Evolutionary conservation across 1,140 invertebrate genomes (phyloP).

Genomic region (Heliconius hewitsoni): DNA sequence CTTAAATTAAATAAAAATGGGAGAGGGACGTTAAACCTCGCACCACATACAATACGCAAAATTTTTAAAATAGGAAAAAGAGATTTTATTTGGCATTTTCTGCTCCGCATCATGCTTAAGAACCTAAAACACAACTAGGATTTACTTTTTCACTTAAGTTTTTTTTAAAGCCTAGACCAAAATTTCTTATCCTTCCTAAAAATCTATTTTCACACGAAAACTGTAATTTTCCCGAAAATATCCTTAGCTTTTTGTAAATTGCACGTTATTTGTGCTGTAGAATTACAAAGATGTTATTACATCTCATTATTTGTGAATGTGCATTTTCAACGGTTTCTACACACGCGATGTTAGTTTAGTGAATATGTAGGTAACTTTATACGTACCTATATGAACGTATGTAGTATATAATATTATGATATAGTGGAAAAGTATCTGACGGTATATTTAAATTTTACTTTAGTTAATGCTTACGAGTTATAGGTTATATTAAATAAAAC

Average conservation of each 20-base stretch:
- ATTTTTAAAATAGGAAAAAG: too few species aligned
- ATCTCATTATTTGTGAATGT: slow-evolving; percentile 29
- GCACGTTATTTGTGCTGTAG: not conserved
- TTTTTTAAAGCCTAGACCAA: too few species aligned
- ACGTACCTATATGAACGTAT: not conserved
- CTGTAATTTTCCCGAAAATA: not conserved
- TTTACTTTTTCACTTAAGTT: not conserved
- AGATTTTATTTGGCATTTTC: too few species aligned
- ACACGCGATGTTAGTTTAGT: slow-evolving; percentile 21
- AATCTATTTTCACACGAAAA: not conserved
- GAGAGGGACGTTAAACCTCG: too few species aligned
- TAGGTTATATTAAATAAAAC: too few species aligned
- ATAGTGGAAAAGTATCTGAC: not conserved
- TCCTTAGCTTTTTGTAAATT: slow-evolving; percentile 8
- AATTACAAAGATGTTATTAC: slow-evolving; percentile 17
- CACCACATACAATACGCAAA: too few species aligned
- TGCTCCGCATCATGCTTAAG: too few species aligned
- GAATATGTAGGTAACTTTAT: not conserved
- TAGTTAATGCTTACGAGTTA: too few species aligned
- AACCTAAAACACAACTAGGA: not conserved
- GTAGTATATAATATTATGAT: not conserved
- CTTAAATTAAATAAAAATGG: too few species aligned
- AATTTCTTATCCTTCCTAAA: not conserved
- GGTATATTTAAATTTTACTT: not conserved
- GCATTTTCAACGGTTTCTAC: slow-evolving; percentile 9